These are phyloP conservation scores for Ochotona curzoniae DNA, from an alignment of 2,113 vertebrate species.

Conservation along the genomic window DNA sequence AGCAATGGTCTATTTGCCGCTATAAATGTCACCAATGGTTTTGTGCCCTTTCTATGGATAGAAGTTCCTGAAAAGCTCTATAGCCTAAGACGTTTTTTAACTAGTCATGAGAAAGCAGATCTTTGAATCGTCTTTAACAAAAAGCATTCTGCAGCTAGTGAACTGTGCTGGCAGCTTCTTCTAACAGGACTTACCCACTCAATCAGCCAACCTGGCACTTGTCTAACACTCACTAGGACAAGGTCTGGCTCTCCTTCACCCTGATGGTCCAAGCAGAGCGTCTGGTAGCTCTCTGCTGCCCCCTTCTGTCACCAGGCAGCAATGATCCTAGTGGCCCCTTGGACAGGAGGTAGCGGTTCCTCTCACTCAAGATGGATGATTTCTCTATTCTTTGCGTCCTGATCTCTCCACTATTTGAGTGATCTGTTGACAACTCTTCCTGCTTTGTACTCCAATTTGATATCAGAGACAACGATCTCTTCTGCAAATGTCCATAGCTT, in stretches of 20 bases:
- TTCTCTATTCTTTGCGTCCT: neutral
- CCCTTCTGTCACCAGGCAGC: conserved; percentile 55
- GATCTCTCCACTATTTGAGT: neutral
- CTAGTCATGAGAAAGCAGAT: neutral
- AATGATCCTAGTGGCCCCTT: neutral
- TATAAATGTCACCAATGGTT: neutral
- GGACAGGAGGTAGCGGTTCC: neutral
- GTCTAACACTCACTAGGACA: accelerated
- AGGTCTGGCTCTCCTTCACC: neutral
- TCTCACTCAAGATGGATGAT: neutral
- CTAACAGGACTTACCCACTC: neutral
- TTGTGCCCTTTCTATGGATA: neutral
- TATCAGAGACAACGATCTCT: neutral
- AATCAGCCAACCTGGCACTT: neutral
- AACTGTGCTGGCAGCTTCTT: neutral
- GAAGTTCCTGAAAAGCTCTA: neutral
- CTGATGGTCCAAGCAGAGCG: neutral
- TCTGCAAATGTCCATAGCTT: neutral
- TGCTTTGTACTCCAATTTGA: neutral
- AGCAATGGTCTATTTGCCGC: neutral
- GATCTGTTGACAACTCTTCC: neutral
- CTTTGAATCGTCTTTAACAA: neutral
- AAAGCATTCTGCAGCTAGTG: neutral
- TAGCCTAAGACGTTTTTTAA: neutral
- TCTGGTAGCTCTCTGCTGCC: conserved; percentile 67